These are phyloP conservation scores for Myotis myotis DNA, from an alignment of 2,797 vertebrate genomes.

Conservation along the genomic window DNA sequence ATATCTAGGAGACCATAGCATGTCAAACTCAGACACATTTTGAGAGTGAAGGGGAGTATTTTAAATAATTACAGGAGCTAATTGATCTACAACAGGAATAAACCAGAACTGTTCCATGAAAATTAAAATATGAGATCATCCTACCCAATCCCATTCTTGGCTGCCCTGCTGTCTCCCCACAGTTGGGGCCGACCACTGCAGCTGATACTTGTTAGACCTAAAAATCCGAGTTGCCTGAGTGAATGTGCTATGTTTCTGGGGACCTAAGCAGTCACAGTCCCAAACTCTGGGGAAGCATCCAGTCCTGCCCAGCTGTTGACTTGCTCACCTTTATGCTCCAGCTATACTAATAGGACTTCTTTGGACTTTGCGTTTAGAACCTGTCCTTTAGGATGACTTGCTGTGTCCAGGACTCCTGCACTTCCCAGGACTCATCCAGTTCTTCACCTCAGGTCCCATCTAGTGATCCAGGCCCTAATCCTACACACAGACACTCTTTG, in stretches of 20 bases:
- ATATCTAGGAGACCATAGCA: not conserved
- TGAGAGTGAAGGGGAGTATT: not conserved
- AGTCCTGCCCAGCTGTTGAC: not conserved
- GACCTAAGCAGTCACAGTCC: not conserved
- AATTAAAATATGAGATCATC: not conserved
- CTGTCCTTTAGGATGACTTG: not conserved
- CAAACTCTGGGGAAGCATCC: not conserved
- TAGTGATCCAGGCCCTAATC: not conserved
- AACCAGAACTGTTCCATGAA: not conserved
- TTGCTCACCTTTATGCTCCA: not conserved
- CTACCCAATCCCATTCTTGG: not conserved
- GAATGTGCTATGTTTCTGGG: not conserved
- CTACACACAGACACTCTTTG: not conserved
- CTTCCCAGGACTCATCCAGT: not conserved
- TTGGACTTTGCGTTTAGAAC: not conserved
- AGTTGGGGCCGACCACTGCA: not conserved
- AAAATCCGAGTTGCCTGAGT: not conserved
- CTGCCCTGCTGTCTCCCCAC: not conserved
- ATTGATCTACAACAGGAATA: not conserved
- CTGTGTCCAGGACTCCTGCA: not conserved
- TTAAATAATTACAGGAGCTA: not conserved
- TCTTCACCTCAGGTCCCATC: not conserved
- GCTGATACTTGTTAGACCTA: not conserved
- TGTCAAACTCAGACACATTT: not conserved
- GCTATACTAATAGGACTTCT: not conserved